Evolutionary conservation across 2,888 invertebrate species (phyloP), one percentile per base, ranked within the genome.

Genomic region (Drosophila engyochracea): DNA sequence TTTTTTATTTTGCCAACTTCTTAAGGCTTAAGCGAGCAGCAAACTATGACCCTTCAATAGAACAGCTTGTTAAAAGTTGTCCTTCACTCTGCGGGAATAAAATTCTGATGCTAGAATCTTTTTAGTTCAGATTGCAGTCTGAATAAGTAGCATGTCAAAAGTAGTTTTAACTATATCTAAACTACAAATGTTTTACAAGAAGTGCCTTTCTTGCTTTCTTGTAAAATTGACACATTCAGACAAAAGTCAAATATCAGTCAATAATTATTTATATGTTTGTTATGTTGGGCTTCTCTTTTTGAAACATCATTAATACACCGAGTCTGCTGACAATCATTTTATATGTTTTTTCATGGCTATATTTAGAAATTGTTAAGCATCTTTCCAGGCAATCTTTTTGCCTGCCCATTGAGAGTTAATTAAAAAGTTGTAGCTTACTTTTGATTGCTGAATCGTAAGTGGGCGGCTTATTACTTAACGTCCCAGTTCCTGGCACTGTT

Each of bases 401-500:
- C 33, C 44, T 31, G 28, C 14, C 54, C 41, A 57, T 64, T 53
- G 49, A 19, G 58, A 70, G 69, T 77, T 77, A 77, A 77, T 77
- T 78, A 78, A 63, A 74, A 78, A 74, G 66, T 74, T 30, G 10
- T 70, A 54, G 35, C 61, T 31, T 33, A 64, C 74, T 58, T 49
- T 41, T 69, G 69, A 69, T 72, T 57, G 52, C 53, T 53, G 58
- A 33, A 33, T 62, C 19, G 52, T 53, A 65, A 35, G 12, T 58
- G 64, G 28, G 12, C 7, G 31, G 37, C n/a, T 51, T 65, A 61
- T 65, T 61, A 39, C 44, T 35, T 28, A n/a, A 14, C 28, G 59
- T n/a, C 39, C 33, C 70, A 69, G 57, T n/a, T 30, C 25, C 30
- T 25, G n/a, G 10, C 12, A 37, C 51, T 16, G 41, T 22, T 53